A percentile compares a stretch with the other conserved stretches of the same genome.
These are phyloP conservation scores for Todiramphus saurophagus DNA, from an alignment of 2,113 vertebrate species.

Conservation along the genomic window DNA sequence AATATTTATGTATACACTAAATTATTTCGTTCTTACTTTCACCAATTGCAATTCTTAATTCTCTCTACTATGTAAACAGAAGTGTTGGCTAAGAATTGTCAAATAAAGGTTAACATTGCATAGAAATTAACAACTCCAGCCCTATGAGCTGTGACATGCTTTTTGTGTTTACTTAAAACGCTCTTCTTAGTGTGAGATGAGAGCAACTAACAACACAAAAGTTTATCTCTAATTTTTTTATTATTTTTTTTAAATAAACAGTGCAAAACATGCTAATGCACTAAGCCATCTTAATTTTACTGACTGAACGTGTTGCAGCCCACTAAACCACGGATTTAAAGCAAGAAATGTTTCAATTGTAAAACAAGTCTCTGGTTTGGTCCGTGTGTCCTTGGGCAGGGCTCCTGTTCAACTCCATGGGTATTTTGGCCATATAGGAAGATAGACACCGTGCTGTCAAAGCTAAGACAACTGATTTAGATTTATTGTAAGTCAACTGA, in stretches of 20 bases:
- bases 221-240: background rate
- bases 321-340: background rate
- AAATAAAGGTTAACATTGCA: background rate
- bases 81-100: background rate
- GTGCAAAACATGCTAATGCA: background rate
- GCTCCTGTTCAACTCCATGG: background rate
- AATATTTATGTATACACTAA: background rate
- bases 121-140: background rate
- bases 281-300: background rate
- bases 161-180: background rate
- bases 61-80: background rate
- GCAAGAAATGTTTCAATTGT: background rate
- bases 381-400: background rate
- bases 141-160: background rate
- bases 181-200: background rate
- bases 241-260: background rate
- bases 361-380: background rate
- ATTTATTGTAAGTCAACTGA: background rate
- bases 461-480: background rate
- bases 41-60: background rate
- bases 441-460: background rate
- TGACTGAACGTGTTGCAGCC: fast-evolving
- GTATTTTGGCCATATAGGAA: background rate
- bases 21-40: background rate
- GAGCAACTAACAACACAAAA: background rate